Evolutionary conservation across 2,888 invertebrate genomes (phyloP).

Genomic region (Sympetrum striolatum): DNA sequence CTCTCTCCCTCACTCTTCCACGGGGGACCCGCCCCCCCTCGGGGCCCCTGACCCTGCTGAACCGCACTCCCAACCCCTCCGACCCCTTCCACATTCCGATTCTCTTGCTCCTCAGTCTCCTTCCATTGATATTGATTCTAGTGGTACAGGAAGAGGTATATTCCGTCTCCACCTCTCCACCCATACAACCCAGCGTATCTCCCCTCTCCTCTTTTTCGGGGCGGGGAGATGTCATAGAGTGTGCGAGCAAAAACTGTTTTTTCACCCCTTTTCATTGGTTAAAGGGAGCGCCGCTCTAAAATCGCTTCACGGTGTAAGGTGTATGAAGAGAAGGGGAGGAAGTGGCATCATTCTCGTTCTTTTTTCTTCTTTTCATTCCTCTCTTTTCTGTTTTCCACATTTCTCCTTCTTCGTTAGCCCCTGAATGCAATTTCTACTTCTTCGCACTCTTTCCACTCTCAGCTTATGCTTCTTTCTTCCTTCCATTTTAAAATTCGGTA

Average conservation of each 20-base stretch:
- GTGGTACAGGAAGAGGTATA: slow-evolving; percentile 37
- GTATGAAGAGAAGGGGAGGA: neutral
- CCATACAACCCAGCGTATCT: neutral
- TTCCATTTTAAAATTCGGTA: no score
- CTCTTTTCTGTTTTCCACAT: neutral
- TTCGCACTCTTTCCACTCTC: no score
- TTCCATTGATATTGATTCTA: slow-evolving; percentile 34
- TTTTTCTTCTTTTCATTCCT: neutral
- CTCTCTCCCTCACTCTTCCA: neutral
- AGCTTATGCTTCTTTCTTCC: no score
- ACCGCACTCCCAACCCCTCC: neutral
- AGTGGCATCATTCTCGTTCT: neutral
- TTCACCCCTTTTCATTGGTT: neutral
- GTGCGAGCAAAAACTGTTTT: neutral
- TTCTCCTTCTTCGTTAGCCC: neutral
- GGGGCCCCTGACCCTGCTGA: neutral
- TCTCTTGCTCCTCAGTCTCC: neutral
- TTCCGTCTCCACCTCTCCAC: neutral
- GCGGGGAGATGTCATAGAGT: neutral
- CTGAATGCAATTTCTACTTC: no score
- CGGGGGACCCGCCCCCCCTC: neutral
- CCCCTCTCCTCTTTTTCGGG: neutral
- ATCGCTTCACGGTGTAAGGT: slow-evolving; percentile 27
- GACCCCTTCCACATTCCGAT: neutral
- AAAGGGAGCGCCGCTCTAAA: slow-evolving; percentile 4